These are phyloP conservation scores for Thysanoteuthis rhombus DNA, from an alignment of 2,888 invertebrate genomes.

Conservation along the genomic window DNA sequence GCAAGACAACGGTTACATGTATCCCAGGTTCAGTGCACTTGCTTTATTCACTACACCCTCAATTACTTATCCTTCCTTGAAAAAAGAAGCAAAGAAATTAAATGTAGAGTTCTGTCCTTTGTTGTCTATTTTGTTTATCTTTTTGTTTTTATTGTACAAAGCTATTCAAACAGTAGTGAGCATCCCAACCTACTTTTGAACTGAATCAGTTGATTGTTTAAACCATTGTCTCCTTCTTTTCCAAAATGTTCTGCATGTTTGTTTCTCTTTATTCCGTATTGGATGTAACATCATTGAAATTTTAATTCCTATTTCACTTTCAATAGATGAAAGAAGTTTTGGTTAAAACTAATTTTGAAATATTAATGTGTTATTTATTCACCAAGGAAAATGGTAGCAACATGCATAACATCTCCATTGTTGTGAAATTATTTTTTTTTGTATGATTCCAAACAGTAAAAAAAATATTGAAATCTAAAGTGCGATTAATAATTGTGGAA, in stretches of 20 bases:
- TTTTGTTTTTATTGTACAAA: not conserved
- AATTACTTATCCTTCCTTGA: not conserved
- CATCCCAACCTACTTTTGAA: not conserved
- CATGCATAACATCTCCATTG: no score
- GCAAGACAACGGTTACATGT: constrained; percentile 86
- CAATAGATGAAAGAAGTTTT: no score
- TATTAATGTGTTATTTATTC: no score
- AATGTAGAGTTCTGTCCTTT: not conserved
- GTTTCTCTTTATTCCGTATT: not conserved
- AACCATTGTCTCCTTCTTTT: not conserved
- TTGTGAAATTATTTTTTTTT: no score
- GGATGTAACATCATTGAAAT: not conserved
- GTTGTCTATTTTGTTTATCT: not conserved
- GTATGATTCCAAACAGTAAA: no score
- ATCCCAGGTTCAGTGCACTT: constrained; percentile 73
- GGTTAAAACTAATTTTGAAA: no score
- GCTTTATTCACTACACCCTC: constrained; percentile 19
- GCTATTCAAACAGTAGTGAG: not conserved
- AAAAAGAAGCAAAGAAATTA: not conserved
- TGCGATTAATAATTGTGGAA: no score
- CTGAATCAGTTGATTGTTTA: not conserved
- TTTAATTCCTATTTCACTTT: no score
- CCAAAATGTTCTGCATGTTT: not conserved
- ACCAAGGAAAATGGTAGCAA: no score
- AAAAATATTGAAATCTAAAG: no score